Evolutionary conservation across 2,797 vertebrate species (phyloP).

Genomic region (Pangasius krempfi): DNA sequence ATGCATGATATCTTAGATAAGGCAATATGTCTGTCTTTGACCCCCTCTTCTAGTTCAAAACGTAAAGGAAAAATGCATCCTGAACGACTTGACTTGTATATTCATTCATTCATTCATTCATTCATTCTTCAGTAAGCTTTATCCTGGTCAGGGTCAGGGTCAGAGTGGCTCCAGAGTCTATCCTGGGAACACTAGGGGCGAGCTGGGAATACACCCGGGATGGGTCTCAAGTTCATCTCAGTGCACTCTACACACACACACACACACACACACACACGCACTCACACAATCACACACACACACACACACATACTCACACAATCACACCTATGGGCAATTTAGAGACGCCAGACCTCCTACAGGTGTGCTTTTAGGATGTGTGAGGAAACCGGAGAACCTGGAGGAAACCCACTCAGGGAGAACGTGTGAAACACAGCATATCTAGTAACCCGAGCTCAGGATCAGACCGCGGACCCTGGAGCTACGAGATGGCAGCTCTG

Average conservation of each 20-base stretch:
- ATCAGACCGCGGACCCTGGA: neutral
- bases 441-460: neutral
- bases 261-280: neutral
- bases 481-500: neutral
- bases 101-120: neutral
- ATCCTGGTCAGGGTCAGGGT: neutral
- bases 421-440: neutral
- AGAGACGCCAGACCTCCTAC: neutral
- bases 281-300: neutral
- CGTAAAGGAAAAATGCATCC: neutral
- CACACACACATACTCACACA: neutral
- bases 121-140: neutral
- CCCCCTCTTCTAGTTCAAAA: neutral
- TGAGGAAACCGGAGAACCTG: neutral
- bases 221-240: neutral
- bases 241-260: neutral
- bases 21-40: neutral
- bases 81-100: neutral
- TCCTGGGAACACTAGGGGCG: neutral
- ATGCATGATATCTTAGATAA: neutral
- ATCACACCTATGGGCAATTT: neutral
- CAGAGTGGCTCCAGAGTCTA: neutral
- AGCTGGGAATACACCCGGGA: neutral
- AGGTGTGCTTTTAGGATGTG: neutral
- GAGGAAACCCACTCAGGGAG: neutral